Evolutionary conservation across 2,113 vertebrate genomes (phyloP).

Genomic region (Cynoglossus semilaevis): DNA sequence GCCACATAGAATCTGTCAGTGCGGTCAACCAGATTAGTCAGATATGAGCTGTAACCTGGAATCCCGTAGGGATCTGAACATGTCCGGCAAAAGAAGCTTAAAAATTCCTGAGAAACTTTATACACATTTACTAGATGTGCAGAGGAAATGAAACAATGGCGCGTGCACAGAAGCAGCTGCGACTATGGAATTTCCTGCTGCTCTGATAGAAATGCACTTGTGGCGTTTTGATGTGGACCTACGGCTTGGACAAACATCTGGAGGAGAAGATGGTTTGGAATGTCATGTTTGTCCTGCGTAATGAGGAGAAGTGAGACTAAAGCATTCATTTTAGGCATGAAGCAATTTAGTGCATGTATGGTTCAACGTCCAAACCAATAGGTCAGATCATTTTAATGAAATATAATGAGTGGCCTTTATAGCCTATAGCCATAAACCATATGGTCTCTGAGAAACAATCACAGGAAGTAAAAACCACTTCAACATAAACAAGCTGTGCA

Average conservation of each 20-base stretch:
- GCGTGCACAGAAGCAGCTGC: slow-evolving; percentile 19
- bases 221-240: slow-evolving; percentile 10
- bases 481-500: slow-evolving; percentile 42
- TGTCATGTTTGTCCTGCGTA: slow-evolving; percentile 29
- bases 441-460: slow-evolving; percentile 56
- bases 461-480: slow-evolving; percentile 51
- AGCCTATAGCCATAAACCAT: neutral
- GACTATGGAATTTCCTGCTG: slow-evolving; percentile 46
- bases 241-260: slow-evolving; percentile 9
- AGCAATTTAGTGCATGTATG: slow-evolving; percentile 35
- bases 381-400: slow-evolving; percentile 39
- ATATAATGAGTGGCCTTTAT: slow-evolving; percentile 41
- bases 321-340: slow-evolving; percentile 21
- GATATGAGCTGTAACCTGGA: slow-evolving; percentile 28
- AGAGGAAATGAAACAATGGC: slow-evolving; percentile 21
- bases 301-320: slow-evolving; percentile 12
- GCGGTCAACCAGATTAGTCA: slow-evolving; percentile 12
- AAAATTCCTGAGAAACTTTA: slow-evolving; percentile 30
- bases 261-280: slow-evolving; percentile 14
- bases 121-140: slow-evolving; percentile 3
- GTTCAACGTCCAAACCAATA: slow-evolving; percentile 9
- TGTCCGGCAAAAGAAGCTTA: slow-evolving; percentile 5
- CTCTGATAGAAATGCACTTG: slow-evolving; percentile 31
- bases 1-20: neutral
- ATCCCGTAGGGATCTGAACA: slow-evolving; percentile 7